Evolutionary conservation across 2,888 invertebrate species (phyloP).

Genomic region (Sclerodermus sp.): DNA sequence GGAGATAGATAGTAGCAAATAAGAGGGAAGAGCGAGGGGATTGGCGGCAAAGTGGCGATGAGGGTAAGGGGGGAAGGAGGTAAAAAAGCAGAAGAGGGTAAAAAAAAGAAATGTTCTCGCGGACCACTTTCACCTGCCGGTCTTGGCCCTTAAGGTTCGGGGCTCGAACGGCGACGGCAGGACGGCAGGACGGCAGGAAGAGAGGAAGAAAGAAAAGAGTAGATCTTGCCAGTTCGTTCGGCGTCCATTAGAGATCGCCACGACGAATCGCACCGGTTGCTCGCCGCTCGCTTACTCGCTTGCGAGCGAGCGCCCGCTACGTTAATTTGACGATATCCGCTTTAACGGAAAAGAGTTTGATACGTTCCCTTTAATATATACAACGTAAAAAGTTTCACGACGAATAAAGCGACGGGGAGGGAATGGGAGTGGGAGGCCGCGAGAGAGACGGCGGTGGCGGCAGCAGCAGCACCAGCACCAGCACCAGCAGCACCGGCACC

Average conservation of each 20-base stretch:
- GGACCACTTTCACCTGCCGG: constrained; percentile 31
- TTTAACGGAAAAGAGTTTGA: constrained; percentile 47
- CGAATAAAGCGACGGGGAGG: constrained; percentile 48
- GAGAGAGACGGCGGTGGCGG: constrained; percentile 8
- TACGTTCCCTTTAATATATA: constrained; percentile 53
- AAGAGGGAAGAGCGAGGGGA: not conserved
- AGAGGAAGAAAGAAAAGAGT: no score
- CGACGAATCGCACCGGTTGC: constrained; percentile 5
- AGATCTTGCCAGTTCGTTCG: no score
- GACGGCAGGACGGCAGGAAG: no score
- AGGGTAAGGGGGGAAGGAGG: not conserved
- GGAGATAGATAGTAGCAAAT: not conserved
- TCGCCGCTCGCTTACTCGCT: no score
- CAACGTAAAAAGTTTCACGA: constrained; percentile 55
- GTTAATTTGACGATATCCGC: constrained; percentile 50
- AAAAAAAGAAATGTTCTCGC: not conserved
- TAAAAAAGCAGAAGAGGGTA: not conserved
- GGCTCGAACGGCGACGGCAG: constrained; percentile 1
- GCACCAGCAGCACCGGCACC: no score
- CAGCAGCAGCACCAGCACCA: no score
- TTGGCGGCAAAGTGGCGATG: not conserved
- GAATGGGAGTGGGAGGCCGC: constrained; percentile 18
- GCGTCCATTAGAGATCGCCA: no score
- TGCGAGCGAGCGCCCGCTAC: no score
- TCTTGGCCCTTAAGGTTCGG: constrained; percentile 29